phyloP scores from a whole-genome alignment of 1,140 invertebrate species.

The Drosophila pseudoobscura region DNA sequence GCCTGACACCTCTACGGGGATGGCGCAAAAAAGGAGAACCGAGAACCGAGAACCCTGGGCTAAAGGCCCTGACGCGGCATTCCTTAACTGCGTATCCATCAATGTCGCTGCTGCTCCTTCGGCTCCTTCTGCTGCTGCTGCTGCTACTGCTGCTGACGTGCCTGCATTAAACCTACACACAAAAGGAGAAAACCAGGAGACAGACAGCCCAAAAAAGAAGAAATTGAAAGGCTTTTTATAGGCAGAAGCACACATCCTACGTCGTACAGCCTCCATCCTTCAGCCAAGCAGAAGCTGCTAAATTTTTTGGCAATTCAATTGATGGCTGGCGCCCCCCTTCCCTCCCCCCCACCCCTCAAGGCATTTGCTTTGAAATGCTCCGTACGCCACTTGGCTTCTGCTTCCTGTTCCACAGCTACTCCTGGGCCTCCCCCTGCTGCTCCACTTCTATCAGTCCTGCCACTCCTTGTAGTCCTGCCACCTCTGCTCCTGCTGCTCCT shows the following conservation, averaged over 20 bases:
- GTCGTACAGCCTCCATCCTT: background rate
- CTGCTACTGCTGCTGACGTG: conserved; percentile 71
- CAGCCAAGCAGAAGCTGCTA: conserved; percentile 69
- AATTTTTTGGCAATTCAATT: conserved; percentile 82
- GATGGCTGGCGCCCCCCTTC: conserved; percentile 32
- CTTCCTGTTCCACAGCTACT: conserved; percentile 46
- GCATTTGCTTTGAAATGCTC: conserved; percentile 78
- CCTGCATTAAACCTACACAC: conserved; percentile 71
- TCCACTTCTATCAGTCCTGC: background rate
- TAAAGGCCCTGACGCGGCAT: conserved; percentile 71
- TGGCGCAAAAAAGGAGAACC: conserved; percentile 4
- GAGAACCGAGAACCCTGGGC: conserved; percentile 42
- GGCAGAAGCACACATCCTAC: conserved; percentile 34
- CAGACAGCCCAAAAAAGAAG: conserved; percentile 34
- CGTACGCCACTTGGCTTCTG: conserved; percentile 66
- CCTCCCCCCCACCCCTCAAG: conserved; percentile 38
- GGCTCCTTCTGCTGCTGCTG: conserved; percentile 11
- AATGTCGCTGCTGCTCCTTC: conserved; percentile 51
- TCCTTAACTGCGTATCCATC: conserved; percentile 75
- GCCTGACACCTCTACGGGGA: conserved; percentile 40
- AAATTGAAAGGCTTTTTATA: conserved; percentile 78
- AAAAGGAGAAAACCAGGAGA: conserved; percentile 25
- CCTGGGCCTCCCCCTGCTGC: background rate
- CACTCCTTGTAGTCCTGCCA: background rate
- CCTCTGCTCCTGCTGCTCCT: background rate